Conservation (phyloP, 2,797 vertebrate genomes). For the Rhynchonycteris naso region DNA sequence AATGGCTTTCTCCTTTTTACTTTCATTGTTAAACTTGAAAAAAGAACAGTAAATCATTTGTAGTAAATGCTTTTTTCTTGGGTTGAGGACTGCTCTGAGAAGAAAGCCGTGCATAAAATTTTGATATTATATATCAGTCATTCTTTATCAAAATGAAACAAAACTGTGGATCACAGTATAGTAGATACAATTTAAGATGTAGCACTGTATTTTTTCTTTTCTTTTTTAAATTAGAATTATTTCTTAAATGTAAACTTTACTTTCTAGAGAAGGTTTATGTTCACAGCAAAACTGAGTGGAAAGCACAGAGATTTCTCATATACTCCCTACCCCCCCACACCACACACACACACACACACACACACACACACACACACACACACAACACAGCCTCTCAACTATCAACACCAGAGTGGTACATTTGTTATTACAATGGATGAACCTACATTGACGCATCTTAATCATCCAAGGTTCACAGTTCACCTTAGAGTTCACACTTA, state of each 20-base stretch:
- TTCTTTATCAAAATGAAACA: neutral
- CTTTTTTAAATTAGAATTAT: neutral
- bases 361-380: too few relatives aligned
- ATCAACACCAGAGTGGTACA: neutral
- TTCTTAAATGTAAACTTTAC: neutral
- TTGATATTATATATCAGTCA: neutral
- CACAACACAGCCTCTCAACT: fast-evolving
- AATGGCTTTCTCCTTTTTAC: conserved; percentile 52
- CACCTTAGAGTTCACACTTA: neutral
- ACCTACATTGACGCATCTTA: neutral
- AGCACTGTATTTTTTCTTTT: neutral
- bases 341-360: too few relatives aligned
- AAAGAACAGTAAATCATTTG: conserved; percentile 3
- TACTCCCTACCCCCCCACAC: too few relatives aligned
- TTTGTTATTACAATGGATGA: neutral
- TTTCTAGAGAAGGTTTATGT: neutral
- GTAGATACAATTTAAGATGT: neutral
- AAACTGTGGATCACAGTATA: neutral
- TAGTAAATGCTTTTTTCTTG: neutral
- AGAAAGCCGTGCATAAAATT: conserved; percentile 9
- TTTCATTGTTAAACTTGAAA: conserved; percentile 43
- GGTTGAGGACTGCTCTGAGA: neutral
- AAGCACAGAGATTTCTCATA: neutral
- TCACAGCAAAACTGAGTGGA: neutral
- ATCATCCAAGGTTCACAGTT: neutral